phyloP scores from a whole-genome alignment of 2,888 invertebrate species.

The Spialia ferax region DNA sequence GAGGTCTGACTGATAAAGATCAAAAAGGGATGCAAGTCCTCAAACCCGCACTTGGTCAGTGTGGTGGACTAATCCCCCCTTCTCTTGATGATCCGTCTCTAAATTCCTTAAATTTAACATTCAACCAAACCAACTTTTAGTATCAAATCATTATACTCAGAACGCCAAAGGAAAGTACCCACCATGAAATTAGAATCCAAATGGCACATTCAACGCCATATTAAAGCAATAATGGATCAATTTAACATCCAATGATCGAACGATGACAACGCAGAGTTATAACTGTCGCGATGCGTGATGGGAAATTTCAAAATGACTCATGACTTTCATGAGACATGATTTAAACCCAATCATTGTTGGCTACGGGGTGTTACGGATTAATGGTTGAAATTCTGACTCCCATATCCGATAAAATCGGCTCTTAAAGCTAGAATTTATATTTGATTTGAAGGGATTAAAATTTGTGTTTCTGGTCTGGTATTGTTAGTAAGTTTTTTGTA shows the following conservation, averaged over 20 bases:
- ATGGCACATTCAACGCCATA: not conserved
- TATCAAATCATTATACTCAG: not conserved
- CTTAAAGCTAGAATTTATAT: not conserved
- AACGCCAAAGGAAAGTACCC: not conserved
- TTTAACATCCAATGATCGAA: constrained; percentile 4
- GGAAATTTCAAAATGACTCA: constrained; percentile 1
- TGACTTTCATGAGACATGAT: not conserved
- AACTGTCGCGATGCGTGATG: not conserved
- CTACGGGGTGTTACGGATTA: not conserved
- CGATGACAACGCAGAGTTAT: not conserved
- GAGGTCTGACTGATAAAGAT: no score
- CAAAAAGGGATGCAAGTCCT: no score
- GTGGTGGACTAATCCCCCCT: no score
- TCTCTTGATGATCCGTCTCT: no score
- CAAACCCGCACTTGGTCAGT: no score
- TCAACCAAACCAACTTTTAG: no score
- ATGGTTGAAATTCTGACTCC: not conserved
- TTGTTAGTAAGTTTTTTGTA: not conserved
- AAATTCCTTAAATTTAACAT: no score
- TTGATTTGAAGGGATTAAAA: not conserved
- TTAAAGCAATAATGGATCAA: constrained; percentile 8
- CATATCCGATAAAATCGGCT: not conserved
- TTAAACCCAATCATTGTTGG: constrained; percentile 3
- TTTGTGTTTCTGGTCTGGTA: not conserved
- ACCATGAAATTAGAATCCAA: constrained; percentile 6